phyloP scores from a whole-genome alignment of 2,888 invertebrate genomes.

The Fragum sueziense region DNA sequence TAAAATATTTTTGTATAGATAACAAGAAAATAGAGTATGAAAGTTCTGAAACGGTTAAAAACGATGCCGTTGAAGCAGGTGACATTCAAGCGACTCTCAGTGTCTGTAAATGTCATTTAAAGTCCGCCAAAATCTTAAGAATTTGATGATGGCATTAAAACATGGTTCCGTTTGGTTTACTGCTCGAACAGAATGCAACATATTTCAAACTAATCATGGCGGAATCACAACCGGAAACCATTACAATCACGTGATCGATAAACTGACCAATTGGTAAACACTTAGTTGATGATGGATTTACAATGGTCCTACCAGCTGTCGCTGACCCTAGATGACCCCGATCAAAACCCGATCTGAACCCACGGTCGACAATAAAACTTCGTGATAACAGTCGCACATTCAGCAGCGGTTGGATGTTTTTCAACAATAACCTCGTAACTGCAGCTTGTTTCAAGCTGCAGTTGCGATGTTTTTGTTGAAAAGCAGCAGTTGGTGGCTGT shows the following conservation, averaged over 20 bases:
- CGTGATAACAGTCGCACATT: slow-evolving; percentile 7
- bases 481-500: slow-evolving; percentile 15
- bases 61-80: no score
- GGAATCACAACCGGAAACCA: neutral
- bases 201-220: neutral
- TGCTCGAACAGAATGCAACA: neutral
- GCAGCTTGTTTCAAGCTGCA: no score
- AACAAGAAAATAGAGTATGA: no score
- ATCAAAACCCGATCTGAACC: slow-evolving; percentile 28
- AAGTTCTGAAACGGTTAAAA: no score
- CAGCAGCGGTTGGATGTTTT: slow-evolving; percentile 2
- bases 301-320: slow-evolving; percentile 15
- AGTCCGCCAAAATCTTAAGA: neutral
- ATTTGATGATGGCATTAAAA: neutral
- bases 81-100: neutral
- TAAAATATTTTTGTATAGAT: no score
- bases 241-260: slow-evolving; percentile 1
- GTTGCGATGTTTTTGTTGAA: no score
- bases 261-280: slow-evolving; percentile 5
- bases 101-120: neutral
- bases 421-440: no score
- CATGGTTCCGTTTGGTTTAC: neutral
- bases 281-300: slow-evolving; percentile 8
- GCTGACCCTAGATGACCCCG: slow-evolving; percentile 5
- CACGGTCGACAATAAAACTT: slow-evolving; percentile 14